Evolutionary conservation across 2,113 vertebrate species (phyloP).

Genomic region (Vanacampus margaritifer): DNA sequence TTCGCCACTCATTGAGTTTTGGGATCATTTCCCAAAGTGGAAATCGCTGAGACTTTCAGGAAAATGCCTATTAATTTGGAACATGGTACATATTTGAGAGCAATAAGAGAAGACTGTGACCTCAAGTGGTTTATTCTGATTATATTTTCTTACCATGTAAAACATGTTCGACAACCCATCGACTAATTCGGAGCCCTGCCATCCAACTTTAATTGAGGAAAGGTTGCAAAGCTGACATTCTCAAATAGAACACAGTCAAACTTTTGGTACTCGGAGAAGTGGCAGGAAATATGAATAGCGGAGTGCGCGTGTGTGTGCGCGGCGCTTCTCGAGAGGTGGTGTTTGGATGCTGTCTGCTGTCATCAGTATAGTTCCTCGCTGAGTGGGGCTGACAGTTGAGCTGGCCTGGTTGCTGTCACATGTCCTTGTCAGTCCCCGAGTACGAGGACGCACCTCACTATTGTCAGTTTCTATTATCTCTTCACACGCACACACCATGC

Average conservation of each 20-base stretch:
- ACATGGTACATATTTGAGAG: too few species aligned
- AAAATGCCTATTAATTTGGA: neutral
- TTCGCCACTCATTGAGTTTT: too few species aligned
- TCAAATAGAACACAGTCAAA: slow-evolving; percentile 18
- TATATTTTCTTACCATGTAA: neutral
- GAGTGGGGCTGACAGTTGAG: slow-evolving; percentile 59
- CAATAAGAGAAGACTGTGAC: neutral
- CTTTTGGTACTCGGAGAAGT: slow-evolving; percentile 8
- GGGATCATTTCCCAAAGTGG: too few species aligned
- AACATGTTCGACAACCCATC: neutral
- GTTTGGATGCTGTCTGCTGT: slow-evolving; percentile 58
- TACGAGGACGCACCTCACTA: slow-evolving; percentile 55
- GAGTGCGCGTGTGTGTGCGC: too few species aligned
- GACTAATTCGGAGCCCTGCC: neutral
- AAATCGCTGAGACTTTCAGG: too few species aligned
- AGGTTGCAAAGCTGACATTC: slow-evolving; percentile 15
- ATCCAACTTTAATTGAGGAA: neutral
- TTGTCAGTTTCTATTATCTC: slow-evolving; percentile 67
- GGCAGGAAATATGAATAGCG: slow-evolving; percentile 15
- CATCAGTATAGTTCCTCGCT: slow-evolving; percentile 47
- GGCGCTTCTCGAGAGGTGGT: slow-evolving; percentile 25
- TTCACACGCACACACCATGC: slow-evolving; percentile 22
- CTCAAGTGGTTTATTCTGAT: neutral
- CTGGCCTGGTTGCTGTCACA: slow-evolving; percentile 63
- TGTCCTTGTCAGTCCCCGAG: slow-evolving; percentile 66